Evolutionary conservation across 2,113 vertebrate genomes (phyloP).

Genomic region (Epinephelus fuscoguttatus): DNA sequence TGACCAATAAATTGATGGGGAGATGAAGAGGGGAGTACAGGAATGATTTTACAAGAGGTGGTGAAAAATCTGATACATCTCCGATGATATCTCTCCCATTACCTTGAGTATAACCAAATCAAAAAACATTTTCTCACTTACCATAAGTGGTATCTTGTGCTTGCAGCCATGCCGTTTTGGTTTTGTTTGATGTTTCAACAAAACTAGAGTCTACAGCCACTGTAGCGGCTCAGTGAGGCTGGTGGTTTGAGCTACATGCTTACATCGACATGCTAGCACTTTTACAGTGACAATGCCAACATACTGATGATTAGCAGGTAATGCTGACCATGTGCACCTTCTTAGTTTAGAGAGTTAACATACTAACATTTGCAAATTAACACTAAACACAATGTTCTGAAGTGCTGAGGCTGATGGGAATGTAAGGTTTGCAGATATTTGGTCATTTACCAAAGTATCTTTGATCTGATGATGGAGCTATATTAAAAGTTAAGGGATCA

Average conservation of each 20-base stretch:
- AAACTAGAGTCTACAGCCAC: neutral
- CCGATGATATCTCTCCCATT: constrained; percentile 20
- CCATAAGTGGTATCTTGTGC: neutral
- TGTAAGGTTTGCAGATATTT: too few relatives aligned
- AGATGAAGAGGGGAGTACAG: neutral
- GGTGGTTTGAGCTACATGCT: neutral
- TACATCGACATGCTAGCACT: too few relatives aligned
- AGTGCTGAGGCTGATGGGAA: neutral
- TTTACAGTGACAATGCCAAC: neutral
- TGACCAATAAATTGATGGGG: constrained; percentile 6
- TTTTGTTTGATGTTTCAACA: neutral
- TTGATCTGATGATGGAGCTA: neutral
- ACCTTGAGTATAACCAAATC: neutral
- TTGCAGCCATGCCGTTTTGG: neutral
- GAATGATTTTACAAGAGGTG: constrained; percentile 1
- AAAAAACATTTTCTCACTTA: neutral
- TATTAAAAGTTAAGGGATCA: neutral
- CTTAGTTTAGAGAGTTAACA: neutral
- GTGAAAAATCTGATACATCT: neutral
- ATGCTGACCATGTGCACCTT: neutral
- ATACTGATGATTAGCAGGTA: neutral
- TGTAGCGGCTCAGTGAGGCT: neutral
- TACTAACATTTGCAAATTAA: neutral
- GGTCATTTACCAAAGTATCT: neutral
- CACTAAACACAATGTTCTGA: neutral